Conservation (phyloP, 2,888 invertebrate species). For the Drosophila stalkeri region DNA sequence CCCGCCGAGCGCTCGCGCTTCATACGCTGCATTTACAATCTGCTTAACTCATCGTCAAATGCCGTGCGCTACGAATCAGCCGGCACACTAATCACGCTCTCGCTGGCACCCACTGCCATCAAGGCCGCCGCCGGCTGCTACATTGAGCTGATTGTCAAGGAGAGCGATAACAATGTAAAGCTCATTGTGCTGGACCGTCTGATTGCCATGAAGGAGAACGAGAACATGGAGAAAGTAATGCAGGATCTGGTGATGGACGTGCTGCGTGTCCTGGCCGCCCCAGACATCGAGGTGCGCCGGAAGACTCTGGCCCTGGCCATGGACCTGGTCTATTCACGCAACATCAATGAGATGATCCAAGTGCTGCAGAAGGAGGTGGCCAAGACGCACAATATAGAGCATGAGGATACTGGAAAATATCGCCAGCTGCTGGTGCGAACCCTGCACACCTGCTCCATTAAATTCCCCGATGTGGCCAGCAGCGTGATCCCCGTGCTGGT, state of each 20-base stretch:
- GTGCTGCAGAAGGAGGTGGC: constrained; percentile 96
- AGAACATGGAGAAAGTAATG: constrained; percentile 93
- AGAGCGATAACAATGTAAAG: constrained; percentile 99
- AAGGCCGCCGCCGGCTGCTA: constrained; percentile 99
- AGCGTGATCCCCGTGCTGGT: constrained; percentile 97
- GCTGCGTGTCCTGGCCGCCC: constrained; percentile 94
- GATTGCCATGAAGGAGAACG: constrained; percentile 93
- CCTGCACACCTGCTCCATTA: constrained; percentile 96
- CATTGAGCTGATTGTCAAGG: constrained; percentile 99
- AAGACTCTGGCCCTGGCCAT: constrained; percentile 94
- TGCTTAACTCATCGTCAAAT: constrained; percentile 97
- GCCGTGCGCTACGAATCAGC: constrained; percentile 99
- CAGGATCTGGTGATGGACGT: constrained; percentile 98
- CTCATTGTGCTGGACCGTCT: constrained; percentile 98
- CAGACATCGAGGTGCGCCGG: constrained; percentile 96
- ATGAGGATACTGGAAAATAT: constrained; percentile 98
- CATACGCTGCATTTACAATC: constrained; percentile 99
- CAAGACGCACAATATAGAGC: constrained; percentile 94
- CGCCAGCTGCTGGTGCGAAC: constrained; percentile 97
- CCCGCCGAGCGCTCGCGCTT: constrained; percentile 98
- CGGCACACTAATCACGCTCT: constrained; percentile 98
- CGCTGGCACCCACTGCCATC: constrained; percentile 98
- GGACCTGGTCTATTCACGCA: constrained; percentile 95
- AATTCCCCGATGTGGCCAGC: constrained; percentile 97
- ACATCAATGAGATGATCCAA: constrained; percentile 97